phyloP scores from a whole-genome alignment of 2,113 vertebrate species.

The Myiagra hebetior region DNA sequence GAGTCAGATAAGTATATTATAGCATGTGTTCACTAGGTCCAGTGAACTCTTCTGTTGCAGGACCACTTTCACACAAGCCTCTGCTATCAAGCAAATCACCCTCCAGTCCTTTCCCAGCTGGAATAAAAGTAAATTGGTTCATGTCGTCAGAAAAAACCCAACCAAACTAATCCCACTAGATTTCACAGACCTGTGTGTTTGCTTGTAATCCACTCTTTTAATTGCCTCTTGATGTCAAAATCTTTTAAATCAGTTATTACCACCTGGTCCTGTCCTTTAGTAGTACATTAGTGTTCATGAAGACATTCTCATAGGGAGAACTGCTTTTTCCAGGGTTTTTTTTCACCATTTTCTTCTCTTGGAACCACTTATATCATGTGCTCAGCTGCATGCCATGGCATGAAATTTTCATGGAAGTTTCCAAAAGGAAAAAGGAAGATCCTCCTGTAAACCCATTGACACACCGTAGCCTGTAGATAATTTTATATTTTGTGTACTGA shows the following conservation, averaged over 20 bases:
- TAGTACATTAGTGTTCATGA: neutral
- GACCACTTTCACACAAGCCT: neutral
- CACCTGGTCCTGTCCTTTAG: neutral
- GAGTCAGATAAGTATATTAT: neutral
- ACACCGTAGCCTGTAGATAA: neutral
- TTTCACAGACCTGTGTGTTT: neutral
- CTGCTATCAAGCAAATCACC: neutral
- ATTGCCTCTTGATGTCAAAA: neutral
- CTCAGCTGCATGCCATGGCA: neutral
- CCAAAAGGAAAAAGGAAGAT: neutral
- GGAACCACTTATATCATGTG: fast-evolving
- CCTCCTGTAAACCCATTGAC: neutral
- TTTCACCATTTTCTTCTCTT: neutral
- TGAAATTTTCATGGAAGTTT: neutral
- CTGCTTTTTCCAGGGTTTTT: fast-evolving
- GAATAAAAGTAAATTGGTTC: neutral
- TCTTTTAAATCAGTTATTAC: neutral
- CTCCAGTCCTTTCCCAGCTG: neutral
- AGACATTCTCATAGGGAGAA: neutral
- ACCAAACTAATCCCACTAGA: no score
- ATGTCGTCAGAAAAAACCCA: neutral
- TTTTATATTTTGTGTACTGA: neutral
- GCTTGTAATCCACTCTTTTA: neutral
- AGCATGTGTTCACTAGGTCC: neutral
- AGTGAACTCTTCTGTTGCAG: neutral